Percentiles rank a stretch among this genome's conserved stretches.
phyloP scores from a whole-genome alignment of 2,797 vertebrate genomes.

The Eupleurogrammus muticus region DNA sequence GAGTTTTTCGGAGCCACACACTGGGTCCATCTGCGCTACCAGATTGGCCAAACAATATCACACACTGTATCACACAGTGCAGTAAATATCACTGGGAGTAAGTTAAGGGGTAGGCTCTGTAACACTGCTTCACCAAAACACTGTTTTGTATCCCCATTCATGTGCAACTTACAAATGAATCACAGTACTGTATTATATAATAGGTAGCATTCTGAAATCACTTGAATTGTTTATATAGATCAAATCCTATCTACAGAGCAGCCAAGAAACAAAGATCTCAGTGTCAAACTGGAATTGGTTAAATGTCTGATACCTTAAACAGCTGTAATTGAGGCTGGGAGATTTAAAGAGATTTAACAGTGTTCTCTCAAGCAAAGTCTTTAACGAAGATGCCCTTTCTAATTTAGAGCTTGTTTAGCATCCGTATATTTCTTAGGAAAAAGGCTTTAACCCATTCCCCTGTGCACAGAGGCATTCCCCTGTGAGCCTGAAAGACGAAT shows the following conservation, averaged over 20 bases:
- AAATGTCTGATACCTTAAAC: conserved; percentile 66
- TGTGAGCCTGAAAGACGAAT: conserved; percentile 11
- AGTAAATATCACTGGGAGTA: conserved; percentile 66
- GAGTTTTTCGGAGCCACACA: conserved; percentile 75
- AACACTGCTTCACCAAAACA: conserved; percentile 41
- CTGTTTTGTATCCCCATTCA: conserved; percentile 34
- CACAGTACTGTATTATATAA: conserved; percentile 2
- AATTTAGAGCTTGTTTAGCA: conserved; percentile 55
- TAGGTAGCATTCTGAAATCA: conserved; percentile 31
- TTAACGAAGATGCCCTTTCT: conserved; percentile 54
- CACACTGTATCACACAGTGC: conserved; percentile 69
- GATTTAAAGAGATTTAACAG: conserved; percentile 66
- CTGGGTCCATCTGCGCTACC: conserved; percentile 83
- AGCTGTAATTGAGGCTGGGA: conserved; percentile 63
- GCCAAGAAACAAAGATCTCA: conserved; percentile 37
- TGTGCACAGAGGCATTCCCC: not conserved
- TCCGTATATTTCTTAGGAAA: conserved; percentile 50
- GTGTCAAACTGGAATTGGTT: conserved; percentile 62
- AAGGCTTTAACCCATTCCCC: conserved; percentile 25
- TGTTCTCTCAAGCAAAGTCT: conserved; percentile 57
- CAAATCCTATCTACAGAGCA: conserved; percentile 37
- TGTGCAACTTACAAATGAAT: conserved; percentile 33
- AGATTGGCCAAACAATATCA: conserved; percentile 80
- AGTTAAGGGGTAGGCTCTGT: conserved; percentile 68
- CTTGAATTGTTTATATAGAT: conserved; percentile 35